phyloP scores from a whole-genome alignment of 2,888 invertebrate species.

The Anarsia innoxiella region DNA sequence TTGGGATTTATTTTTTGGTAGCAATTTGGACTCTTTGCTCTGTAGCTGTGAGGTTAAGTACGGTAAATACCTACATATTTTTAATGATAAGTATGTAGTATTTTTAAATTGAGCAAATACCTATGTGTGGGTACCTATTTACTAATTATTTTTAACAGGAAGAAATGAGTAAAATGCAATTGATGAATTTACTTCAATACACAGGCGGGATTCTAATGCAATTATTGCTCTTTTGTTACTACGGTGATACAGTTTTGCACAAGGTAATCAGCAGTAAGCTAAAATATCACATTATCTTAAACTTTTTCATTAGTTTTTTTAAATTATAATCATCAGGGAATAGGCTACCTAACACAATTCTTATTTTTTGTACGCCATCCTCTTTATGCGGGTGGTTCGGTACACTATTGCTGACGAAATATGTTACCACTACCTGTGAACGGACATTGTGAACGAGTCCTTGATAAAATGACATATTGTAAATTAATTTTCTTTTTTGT shows the following conservation, averaged over 20 bases:
- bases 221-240: slow-evolving; percentile 49
- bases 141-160: slow-evolving; percentile 26
- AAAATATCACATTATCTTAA: too few relatives aligned
- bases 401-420: too few relatives aligned
- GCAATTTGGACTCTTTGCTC: slow-evolving; percentile 49
- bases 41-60: slow-evolving; percentile 45
- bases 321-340: too few relatives aligned
- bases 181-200: slow-evolving; percentile 45
- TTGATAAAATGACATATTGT: too few relatives aligned
- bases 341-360: too few relatives aligned
- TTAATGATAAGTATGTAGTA: background rate
- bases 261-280: slow-evolving; percentile 39
- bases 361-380: too few relatives aligned
- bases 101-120: background rate
- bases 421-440: too few relatives aligned
- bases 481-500: too few relatives aligned
- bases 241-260: slow-evolving; percentile 43
- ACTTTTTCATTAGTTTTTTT: too few relatives aligned
- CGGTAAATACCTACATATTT: slow-evolving; percentile 38
- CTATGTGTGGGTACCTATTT: background rate
- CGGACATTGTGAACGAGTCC: too few relatives aligned
- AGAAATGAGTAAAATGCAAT: slow-evolving; percentile 37
- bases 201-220: slow-evolving; percentile 46
- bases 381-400: too few relatives aligned
- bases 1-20: slow-evolving; percentile 52